A percentile compares a stretch with the other conserved stretches of the same genome.
These are phyloP conservation scores for Agrotis exclamationis DNA, from an alignment of 2,888 invertebrate genomes.

Conservation along the genomic window DNA sequence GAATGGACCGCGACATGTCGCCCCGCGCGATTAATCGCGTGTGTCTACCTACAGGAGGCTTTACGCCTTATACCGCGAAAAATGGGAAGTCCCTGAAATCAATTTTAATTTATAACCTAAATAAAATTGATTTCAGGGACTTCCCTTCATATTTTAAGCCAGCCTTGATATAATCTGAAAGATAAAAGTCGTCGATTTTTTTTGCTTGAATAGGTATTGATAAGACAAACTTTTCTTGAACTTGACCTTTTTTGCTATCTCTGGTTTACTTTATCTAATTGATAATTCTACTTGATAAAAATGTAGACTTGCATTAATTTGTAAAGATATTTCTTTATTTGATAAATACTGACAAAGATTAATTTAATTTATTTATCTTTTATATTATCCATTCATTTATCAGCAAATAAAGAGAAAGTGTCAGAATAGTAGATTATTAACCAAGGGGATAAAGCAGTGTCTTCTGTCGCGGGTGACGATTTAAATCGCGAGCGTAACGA, in stretches of 20 bases:
- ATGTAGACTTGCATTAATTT: not conserved
- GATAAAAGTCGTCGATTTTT: not conserved
- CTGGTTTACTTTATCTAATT: conserved; percentile 20
- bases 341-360: not conserved
- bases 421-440: no score
- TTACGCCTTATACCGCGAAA: not conserved
- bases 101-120: no score
- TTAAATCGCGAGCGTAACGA: no score
- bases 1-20: no score
- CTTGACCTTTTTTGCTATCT: conserved; percentile 40
- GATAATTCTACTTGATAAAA: not conserved
- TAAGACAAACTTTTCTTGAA: conserved; percentile 27
- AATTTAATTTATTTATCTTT: no score
- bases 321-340: not conserved
- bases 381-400: not conserved
- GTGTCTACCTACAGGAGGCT: no score
- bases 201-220: not conserved
- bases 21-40: no score
- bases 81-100: not conserved
- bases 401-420: conserved; percentile 1
- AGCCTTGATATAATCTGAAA: not conserved
- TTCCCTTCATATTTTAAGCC: not conserved
- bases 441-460: no score
- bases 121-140: no score
- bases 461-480: no score